Evolutionary conservation across 2,888 invertebrate genomes (phyloP).

Genomic region (Rhagonycha fulva): DNA sequence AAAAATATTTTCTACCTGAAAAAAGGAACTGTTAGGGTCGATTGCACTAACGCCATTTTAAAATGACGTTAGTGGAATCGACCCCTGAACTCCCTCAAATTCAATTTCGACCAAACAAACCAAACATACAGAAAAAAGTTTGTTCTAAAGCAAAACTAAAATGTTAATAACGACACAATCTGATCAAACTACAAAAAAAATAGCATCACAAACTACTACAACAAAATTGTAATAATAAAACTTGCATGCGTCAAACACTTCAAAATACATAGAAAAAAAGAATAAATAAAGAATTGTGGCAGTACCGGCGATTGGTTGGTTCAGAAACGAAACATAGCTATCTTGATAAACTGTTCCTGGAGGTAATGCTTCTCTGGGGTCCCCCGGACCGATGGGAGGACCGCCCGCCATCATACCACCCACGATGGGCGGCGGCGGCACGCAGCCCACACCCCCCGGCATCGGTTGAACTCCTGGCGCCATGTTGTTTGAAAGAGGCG

Average conservation of each 20-base stretch:
- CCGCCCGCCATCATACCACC: conserved; percentile 26
- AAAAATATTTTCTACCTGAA: too few relatives aligned
- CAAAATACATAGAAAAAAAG: conserved; percentile 40
- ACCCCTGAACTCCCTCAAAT: background rate
- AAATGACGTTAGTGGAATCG: too few relatives aligned
- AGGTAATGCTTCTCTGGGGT: conserved; percentile 42
- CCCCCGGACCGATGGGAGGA: conserved; percentile 43
- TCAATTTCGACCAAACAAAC: background rate
- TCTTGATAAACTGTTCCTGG: conserved; percentile 64
- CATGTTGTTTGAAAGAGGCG: conserved; percentile 44
- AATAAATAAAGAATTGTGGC: conserved; percentile 48
- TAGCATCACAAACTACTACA: background rate
- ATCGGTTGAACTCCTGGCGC: conserved; percentile 18
- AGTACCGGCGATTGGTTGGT: conserved; percentile 61
- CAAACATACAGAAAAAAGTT: background rate
- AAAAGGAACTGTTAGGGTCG: too few relatives aligned
- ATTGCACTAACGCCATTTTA: too few relatives aligned
- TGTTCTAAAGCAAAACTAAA: background rate
- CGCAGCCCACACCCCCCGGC: conserved; percentile 16
- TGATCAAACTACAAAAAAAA: background rate
- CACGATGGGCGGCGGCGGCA: conserved; percentile 17
- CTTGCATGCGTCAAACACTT: conserved; percentile 49
- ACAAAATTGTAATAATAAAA: conserved; percentile 12
- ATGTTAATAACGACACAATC: background rate
- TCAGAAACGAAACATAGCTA: conserved; percentile 70